These are phyloP conservation scores for Grallaria varia DNA, from an alignment of 2,113 vertebrate species.

Conservation along the genomic window DNA sequence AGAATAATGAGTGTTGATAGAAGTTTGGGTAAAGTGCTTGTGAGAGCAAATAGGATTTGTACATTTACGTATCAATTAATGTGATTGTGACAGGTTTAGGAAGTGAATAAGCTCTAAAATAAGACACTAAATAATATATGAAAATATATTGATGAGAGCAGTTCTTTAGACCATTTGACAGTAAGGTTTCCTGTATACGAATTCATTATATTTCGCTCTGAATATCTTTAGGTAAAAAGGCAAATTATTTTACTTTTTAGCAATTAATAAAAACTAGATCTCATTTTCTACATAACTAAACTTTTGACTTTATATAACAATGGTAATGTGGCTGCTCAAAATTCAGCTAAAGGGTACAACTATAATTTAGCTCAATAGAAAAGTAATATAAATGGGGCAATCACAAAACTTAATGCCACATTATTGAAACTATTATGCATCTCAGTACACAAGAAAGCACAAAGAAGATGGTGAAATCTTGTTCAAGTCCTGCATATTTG, in stretches of 20 bases:
- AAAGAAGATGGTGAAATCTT: neutral
- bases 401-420: neutral
- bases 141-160: neutral
- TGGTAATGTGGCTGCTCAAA: neutral
- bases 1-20: neutral
- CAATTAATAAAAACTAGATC: neutral
- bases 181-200: neutral
- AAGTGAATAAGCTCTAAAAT: neutral
- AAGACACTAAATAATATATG: neutral
- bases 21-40: neutral
- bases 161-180: neutral
- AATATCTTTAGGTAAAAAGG: neutral
- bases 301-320: neutral
- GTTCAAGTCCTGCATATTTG: neutral
- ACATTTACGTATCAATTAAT: neutral
- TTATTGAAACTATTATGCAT: neutral
- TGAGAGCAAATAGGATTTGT: neutral
- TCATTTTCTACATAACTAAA: neutral
- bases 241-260: neutral
- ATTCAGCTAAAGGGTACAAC: neutral
- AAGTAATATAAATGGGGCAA: neutral
- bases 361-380: neutral
- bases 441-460: neutral
- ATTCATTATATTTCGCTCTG: neutral
- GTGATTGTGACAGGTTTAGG: neutral